These are phyloP conservation scores for Zosterops japonicus DNA, from an alignment of 2,113 vertebrate species.

Conservation along the genomic window DNA sequence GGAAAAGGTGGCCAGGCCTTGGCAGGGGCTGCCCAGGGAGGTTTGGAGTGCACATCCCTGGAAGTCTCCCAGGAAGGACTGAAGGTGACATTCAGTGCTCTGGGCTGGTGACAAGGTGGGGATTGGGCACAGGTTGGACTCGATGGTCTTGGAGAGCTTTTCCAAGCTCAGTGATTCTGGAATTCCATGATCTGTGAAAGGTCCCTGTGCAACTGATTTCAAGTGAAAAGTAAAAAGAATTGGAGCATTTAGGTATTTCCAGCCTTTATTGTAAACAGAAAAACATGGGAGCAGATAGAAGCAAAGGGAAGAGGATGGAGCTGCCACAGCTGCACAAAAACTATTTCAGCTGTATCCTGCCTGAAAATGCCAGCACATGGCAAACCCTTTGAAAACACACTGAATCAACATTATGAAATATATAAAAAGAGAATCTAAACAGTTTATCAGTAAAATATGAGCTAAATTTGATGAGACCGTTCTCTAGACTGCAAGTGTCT, in stretches of 20 bases:
- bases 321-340: not conserved
- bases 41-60: not conserved
- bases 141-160: not conserved
- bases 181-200: not conserved
- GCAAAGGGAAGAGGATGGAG: not conserved
- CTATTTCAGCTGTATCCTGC: not conserved
- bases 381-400: not conserved
- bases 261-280: not conserved
- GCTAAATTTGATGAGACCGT: conserved; percentile 33
- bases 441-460: not conserved
- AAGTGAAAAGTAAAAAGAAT: not conserved
- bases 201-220: fast-evolving
- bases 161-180: not conserved
- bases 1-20: not conserved
- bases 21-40: not conserved
- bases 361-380: not conserved
- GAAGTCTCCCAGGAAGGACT: not conserved
- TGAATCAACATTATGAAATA: not conserved
- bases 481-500: conserved; percentile 7
- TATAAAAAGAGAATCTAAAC: conserved; percentile 32
- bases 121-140: not conserved
- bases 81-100: not conserved
- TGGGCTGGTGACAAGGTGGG: not conserved
- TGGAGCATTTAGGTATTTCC: not conserved
- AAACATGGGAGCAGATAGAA: not conserved